Evolutionary conservation across 2,113 vertebrate species (phyloP).

Genomic region (Ceyx melanurus): DNA sequence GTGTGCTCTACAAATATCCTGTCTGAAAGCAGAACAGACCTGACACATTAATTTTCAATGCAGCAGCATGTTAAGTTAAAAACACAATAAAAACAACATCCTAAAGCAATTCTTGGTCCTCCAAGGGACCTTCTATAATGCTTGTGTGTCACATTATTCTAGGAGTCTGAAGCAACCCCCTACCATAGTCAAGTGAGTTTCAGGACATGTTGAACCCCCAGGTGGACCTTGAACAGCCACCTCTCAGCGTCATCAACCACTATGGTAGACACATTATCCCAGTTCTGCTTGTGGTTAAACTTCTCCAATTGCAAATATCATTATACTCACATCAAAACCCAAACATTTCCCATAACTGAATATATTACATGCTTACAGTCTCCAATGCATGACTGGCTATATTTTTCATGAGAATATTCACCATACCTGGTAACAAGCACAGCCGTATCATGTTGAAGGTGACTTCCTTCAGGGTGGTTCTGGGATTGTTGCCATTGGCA

Average conservation of each 20-base stretch:
- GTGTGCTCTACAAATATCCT: slow-evolving; percentile 97
- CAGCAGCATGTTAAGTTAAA: slow-evolving; percentile 1
- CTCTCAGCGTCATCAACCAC: not conserved
- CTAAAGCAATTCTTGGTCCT: not conserved
- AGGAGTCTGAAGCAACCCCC: not conserved
- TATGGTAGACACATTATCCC: not conserved
- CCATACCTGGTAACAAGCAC: slow-evolving; percentile 94
- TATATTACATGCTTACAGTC: not conserved
- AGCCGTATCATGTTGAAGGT: slow-evolving; percentile 91
- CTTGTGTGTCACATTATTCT: not conserved
- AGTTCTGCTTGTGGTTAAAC: not conserved
- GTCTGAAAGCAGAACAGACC: slow-evolving; percentile 82
- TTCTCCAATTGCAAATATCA: not conserved
- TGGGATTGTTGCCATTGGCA: slow-evolving; percentile 97
- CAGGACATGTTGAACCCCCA: not conserved
- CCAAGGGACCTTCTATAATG: not conserved
- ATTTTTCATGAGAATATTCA: not conserved
- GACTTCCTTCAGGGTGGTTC: slow-evolving; percentile 87
- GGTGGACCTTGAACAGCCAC: not conserved
- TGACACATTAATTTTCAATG: slow-evolving; percentile 49
- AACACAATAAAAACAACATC: not conserved
- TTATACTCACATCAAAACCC: not conserved
- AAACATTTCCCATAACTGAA: not conserved
- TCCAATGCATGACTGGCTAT: not conserved
- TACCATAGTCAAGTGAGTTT: not conserved